Evolutionary conservation across 1,140 invertebrate species (phyloP).

Genomic region (Whitmania pigra): DNA sequence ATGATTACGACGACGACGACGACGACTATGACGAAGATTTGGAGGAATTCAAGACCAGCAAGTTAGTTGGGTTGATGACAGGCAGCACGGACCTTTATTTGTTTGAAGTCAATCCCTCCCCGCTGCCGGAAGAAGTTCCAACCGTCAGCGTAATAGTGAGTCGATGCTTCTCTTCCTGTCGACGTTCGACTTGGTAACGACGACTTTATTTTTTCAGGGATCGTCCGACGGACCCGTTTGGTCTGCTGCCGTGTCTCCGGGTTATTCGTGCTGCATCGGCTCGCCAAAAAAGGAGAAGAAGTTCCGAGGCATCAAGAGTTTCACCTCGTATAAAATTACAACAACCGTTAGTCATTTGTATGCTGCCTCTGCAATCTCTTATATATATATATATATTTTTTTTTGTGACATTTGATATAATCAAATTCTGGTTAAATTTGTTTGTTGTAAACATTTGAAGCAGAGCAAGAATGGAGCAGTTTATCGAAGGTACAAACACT

Average conservation of each 20-base stretch:
- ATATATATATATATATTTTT: no score
- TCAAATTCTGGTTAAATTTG: neutral
- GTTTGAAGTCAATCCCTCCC: neutral
- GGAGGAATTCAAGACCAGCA: neutral
- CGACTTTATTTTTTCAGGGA: neutral
- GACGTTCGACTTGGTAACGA: neutral
- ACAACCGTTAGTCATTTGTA: neutral
- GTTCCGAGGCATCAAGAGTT: conserved; percentile 2
- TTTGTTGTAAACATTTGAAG: neutral
- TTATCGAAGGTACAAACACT: conserved; percentile 10
- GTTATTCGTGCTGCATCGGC: neutral
- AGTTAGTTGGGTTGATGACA: neutral
- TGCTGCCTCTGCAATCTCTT: no score
- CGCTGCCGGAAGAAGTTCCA: neutral
- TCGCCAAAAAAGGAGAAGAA: conserved; percentile 7
- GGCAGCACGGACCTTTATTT: neutral
- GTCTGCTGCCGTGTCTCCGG: neutral
- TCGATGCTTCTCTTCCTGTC: neutral
- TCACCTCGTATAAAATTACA: neutral
- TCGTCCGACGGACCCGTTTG: neutral
- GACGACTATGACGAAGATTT: neutral
- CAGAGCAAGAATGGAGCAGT: neutral
- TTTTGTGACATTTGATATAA: neutral
- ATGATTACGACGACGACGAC: conserved; percentile 1
- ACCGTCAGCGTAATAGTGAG: neutral